phyloP scores from a whole-genome alignment of 1,140 invertebrate species.

The Meloidogyne exigua region DNA sequence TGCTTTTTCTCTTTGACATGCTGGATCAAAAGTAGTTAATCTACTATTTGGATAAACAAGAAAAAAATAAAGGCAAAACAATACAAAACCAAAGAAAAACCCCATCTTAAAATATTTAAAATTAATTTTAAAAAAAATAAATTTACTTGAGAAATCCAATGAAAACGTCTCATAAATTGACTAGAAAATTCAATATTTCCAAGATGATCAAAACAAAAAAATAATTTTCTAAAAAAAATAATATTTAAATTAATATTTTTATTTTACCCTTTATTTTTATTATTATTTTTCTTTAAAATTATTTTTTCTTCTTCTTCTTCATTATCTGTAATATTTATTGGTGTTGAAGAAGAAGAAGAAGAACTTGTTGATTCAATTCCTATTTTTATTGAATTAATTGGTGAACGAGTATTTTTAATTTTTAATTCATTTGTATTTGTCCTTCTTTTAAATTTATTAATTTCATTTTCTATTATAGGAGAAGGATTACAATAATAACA shows the following conservation, averaged over 20 bases:
- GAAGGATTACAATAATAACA: not conserved
- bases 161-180: slow-evolving; percentile 56
- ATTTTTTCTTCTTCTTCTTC: not conserved
- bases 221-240: slow-evolving; percentile 10
- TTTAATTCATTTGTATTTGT: not conserved
- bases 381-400: slow-evolving; percentile 20
- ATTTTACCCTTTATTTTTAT: not conserved
- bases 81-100: slow-evolving; percentile 61
- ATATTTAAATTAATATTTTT: not conserved
- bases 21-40: slow-evolving; percentile 47
- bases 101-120: slow-evolving; percentile 50
- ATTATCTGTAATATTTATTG: not conserved
- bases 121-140: slow-evolving; percentile 23
- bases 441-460: too few species aligned
- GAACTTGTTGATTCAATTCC: slow-evolving; percentile 22
- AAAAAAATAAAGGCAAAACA: slow-evolving; percentile 50
- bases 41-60: slow-evolving; percentile 61
- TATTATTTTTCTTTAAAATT: slow-evolving; percentile 14
- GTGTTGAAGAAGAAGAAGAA: not conserved
- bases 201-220: slow-evolving; percentile 36
- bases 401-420: not conserved
- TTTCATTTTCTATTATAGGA: too few species aligned
- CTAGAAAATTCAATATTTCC: slow-evolving; percentile 45
- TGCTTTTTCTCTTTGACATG: slow-evolving; percentile 40
- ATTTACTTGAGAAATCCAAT: slow-evolving; percentile 59